These are phyloP conservation scores for Pipa parva DNA, from an alignment of 2,113 vertebrate genomes.

Conservation along the genomic window DNA sequence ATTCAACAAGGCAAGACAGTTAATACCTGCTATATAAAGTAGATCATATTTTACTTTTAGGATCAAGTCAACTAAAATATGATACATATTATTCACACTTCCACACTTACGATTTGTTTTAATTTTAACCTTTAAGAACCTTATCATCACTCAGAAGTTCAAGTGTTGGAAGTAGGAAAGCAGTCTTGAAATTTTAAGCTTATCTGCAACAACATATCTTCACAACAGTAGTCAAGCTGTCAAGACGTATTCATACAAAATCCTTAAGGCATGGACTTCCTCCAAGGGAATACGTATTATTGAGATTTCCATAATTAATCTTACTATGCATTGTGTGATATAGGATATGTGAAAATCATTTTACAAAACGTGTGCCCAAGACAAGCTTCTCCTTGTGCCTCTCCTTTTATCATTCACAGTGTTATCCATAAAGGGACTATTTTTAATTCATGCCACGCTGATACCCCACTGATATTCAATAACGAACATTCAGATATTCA, in stretches of 20 bases:
- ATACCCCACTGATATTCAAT: constrained; percentile 65
- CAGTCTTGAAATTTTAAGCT: constrained; percentile 23
- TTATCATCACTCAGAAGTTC: constrained; percentile 20
- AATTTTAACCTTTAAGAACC: constrained; percentile 7
- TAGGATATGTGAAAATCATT: constrained; percentile 5
- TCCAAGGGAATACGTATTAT: constrained; percentile 13
- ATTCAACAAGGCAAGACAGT: too few relatives aligned
- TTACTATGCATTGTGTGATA: constrained; percentile 16
- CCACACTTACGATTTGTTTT: constrained; percentile 20
- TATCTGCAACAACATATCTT: constrained; percentile 33
- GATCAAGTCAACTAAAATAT: constrained; percentile 5
- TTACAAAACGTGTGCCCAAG: neutral
- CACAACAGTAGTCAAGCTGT: neutral
- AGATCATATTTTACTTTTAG: too few relatives aligned
- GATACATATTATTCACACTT: constrained; percentile 25
- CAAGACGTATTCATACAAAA: constrained; percentile 14
- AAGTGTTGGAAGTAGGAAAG: constrained; percentile 12
- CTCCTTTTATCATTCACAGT: constrained; percentile 23
- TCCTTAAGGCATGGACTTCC: constrained; percentile 21
- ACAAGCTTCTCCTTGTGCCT: constrained; percentile 20
- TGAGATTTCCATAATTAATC: constrained; percentile 38
- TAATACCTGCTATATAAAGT: too few relatives aligned
- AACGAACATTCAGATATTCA: constrained; percentile 65
- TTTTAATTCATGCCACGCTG: constrained; percentile 53
- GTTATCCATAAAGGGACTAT: constrained; percentile 60